Evolutionary conservation across 2,888 invertebrate species (phyloP).

Genomic region (Dasypogon diadema): DNA sequence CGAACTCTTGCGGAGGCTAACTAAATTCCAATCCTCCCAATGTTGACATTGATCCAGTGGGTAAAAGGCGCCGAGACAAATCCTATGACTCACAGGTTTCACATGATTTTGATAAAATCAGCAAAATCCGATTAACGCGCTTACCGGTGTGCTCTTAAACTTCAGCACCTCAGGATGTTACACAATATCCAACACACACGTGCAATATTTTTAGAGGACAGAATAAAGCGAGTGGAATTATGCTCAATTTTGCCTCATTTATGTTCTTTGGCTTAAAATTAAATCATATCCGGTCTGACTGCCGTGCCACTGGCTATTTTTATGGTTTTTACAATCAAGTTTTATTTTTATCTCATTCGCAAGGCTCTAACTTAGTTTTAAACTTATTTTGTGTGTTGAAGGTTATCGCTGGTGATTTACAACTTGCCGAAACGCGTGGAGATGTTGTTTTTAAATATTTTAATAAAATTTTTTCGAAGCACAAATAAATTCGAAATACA

Average conservation of each 20-base stretch:
- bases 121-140: constrained; percentile 30
- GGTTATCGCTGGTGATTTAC: constrained; percentile 21
- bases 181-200: constrained; percentile 19
- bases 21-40: not conserved
- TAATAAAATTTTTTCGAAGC: not conserved
- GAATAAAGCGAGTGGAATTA: constrained; percentile 12
- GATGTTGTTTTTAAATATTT: constrained; percentile 7
- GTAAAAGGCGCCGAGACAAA: constrained; percentile 1
- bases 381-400: not conserved
- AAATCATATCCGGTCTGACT: not conserved
- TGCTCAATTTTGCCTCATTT: not conserved
- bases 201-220: constrained; percentile 19
- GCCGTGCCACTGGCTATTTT: constrained; percentile 18
- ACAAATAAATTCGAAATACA: not conserved
- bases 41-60: constrained; percentile 15
- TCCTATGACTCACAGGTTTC: constrained; percentile 4
- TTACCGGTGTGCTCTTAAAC: constrained; percentile 5
- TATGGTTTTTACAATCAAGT: constrained; percentile 25
- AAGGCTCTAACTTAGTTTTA: constrained; percentile 4
- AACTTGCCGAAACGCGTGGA: constrained; percentile 3
- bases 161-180: constrained; percentile 7
- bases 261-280: not conserved
- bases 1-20: not conserved
- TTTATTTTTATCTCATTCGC: constrained; percentile 20
- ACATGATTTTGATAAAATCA: not conserved